Conservation (phyloP, 2,888 invertebrate species). For the Cephus spinipes region DNA sequence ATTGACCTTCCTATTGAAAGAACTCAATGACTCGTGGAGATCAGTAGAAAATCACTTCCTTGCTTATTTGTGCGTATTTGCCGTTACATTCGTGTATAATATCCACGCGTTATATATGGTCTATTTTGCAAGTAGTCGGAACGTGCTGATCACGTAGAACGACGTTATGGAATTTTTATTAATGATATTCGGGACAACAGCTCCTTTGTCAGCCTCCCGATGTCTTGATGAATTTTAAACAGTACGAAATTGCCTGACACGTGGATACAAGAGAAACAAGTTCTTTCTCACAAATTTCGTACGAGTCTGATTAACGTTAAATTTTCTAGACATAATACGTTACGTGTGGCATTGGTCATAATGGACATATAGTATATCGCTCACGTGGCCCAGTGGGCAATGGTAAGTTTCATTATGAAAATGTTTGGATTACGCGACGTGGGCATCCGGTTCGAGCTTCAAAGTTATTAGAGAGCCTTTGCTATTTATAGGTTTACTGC, state of each 20-base stretch:
- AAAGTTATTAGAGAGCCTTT: background rate
- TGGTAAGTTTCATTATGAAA: constrained; percentile 37
- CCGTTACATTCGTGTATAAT: background rate
- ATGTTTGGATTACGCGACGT: constrained; percentile 11
- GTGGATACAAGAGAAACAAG: background rate
- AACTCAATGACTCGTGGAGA: constrained; percentile 34
- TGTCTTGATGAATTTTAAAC: background rate
- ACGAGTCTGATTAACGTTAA: background rate
- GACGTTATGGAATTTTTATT: background rate
- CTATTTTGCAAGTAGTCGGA: background rate
- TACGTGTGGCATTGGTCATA: background rate
- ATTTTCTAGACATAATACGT: background rate
- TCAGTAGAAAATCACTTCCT: background rate
- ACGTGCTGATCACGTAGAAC: background rate
- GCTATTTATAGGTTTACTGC: constrained; percentile 2
- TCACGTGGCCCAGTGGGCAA: constrained; percentile 20
- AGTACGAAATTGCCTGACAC: background rate
- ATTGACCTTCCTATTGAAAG: constrained; percentile 21
- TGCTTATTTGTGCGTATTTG: background rate
- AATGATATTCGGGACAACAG: background rate
- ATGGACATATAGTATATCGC: constrained; percentile 24
- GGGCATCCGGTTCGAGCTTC: constrained; percentile 25
- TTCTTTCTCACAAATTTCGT: background rate
- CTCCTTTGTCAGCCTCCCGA: background rate
- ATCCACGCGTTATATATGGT: background rate